Evolutionary conservation across 1,140 invertebrate species (phyloP).

Genomic region (Xylocopa sonorina): DNA sequence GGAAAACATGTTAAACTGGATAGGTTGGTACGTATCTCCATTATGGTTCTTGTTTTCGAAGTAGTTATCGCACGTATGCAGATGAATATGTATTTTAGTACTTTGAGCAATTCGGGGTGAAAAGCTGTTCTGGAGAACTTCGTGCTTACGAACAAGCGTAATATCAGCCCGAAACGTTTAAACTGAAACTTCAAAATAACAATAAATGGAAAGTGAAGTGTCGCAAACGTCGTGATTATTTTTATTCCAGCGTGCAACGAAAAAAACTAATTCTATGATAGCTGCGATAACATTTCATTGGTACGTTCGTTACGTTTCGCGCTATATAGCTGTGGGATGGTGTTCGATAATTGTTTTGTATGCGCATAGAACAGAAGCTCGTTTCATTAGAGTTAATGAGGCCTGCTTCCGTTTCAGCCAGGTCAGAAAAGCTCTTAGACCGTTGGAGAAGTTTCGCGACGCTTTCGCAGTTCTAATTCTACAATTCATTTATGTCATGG

Average conservation of each 20-base stretch:
- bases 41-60: conserved; percentile 19
- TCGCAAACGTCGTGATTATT: not conserved
- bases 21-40: not conserved
- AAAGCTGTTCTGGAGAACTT: conserved; percentile 27
- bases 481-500: not conserved
- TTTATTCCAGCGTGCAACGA: too few species aligned
- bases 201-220: conserved; percentile 19
- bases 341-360: conserved; percentile 24
- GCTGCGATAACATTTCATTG: not conserved
- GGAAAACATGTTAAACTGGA: not conserved
- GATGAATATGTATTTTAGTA: conserved; percentile 37
- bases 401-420: not conserved
- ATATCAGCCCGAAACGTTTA: conserved; percentile 5
- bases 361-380: not conserved
- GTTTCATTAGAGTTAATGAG: conserved; percentile 30
- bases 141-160: conserved; percentile 16
- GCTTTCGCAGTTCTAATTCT: not conserved
- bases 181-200: conserved; percentile 10
- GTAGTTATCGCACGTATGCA: conserved; percentile 13
- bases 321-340: too few species aligned
- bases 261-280: not conserved
- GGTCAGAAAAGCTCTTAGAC: not conserved
- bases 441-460: not conserved
- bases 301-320: not conserved
- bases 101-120: conserved; percentile 25